A percentile compares a stretch with the other conserved stretches of the same genome.
phyloP scores from a whole-genome alignment of 2,797 vertebrate genomes.

The Champsocephalus gunnari region DNA sequence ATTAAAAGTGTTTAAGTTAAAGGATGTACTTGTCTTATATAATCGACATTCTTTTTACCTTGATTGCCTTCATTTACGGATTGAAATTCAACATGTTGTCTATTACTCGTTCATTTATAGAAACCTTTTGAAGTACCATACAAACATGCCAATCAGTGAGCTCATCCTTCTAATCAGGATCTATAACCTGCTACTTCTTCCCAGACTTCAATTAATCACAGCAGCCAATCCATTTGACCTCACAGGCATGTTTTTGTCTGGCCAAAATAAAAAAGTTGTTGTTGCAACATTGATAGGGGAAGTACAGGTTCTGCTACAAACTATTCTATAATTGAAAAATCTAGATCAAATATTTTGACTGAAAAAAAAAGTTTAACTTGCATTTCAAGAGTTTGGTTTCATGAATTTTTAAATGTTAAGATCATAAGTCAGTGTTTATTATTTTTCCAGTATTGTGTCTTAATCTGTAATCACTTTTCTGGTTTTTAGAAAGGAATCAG shows the following conservation, averaged over 20 bases:
- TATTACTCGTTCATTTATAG: conserved; percentile 31
- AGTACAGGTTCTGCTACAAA: not conserved
- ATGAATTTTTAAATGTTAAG: not conserved
- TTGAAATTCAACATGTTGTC: conserved; percentile 37
- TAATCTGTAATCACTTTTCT: not conserved
- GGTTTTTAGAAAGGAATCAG: not conserved
- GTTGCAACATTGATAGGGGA: not conserved
- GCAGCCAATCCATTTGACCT: conserved; percentile 24
- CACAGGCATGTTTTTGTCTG: not conserved
- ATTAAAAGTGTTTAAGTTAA: conserved; percentile 20
- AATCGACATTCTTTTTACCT: conserved; percentile 29
- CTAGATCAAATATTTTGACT: not conserved
- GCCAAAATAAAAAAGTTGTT: too few species aligned
- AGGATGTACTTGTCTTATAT: conserved; percentile 19
- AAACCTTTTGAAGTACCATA: conserved; percentile 11
- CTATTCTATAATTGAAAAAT: not conserved
- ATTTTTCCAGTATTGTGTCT: not conserved
- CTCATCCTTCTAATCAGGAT: conserved; percentile 46
- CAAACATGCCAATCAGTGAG: conserved; percentile 38
- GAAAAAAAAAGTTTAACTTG: not conserved
- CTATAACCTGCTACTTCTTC: conserved; percentile 30
- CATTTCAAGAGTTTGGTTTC: not conserved
- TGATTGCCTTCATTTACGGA: conserved; percentile 42
- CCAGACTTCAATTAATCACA: conserved; percentile 21
- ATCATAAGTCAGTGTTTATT: not conserved